phyloP scores from a whole-genome alignment of 2,797 vertebrate species.

The Philypnodon macrostomus region DNA sequence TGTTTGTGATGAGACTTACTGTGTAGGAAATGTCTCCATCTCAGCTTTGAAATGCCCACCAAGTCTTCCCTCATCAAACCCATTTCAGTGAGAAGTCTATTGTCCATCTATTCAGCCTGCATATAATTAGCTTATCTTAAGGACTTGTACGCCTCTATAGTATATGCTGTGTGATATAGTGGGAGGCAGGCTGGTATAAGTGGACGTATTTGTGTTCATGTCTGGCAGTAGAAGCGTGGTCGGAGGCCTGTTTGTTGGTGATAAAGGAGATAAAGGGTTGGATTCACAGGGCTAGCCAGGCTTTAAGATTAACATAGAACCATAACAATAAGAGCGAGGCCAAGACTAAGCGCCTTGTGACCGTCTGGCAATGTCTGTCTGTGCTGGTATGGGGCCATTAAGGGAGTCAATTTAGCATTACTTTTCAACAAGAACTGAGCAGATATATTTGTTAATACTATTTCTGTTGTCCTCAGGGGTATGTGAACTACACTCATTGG shows the following conservation, averaged over 20 bases:
- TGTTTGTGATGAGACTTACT: neutral
- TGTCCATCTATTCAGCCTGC: conserved; percentile 6
- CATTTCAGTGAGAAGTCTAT: neutral
- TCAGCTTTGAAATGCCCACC: neutral
- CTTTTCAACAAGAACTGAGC: too few species aligned
- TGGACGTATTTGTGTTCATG: conserved; percentile 29
- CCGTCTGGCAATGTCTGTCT: too few species aligned
- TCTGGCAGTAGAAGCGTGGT: conserved; percentile 27
- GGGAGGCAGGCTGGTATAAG: conserved; percentile 7
- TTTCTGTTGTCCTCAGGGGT: too few species aligned
- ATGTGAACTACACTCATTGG: too few species aligned
- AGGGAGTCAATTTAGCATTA: too few species aligned
- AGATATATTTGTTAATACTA: too few species aligned
- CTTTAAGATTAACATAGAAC: conserved; percentile 30
- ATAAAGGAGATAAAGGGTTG: conserved; percentile 55
- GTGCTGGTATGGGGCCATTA: too few species aligned
- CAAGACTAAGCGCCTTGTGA: too few species aligned
- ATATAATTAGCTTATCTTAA: conserved; percentile 1
- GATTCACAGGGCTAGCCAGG: conserved; percentile 30
- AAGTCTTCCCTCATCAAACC: neutral
- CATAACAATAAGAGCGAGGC: conserved; percentile 6
- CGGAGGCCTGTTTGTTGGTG: conserved; percentile 38
- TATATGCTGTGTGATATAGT: conserved; percentile 12
- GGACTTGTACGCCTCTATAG: conserved; percentile 13
- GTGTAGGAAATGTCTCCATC: conserved; percentile 10